phyloP scores from a whole-genome alignment of 2,113 vertebrate genomes.

The Pluvialis apricaria region DNA sequence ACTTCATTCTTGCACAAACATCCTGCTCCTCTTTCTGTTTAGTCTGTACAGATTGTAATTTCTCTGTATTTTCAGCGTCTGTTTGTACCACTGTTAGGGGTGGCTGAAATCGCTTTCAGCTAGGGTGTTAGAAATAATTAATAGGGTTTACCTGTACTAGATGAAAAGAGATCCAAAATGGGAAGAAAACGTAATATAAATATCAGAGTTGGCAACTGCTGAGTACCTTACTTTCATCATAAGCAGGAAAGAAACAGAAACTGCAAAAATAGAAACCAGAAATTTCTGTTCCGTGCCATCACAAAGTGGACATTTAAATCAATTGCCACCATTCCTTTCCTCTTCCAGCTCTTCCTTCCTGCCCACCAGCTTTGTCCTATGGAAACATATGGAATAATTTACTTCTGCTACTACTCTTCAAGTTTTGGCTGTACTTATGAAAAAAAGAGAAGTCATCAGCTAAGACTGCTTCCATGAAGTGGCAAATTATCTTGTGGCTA shows the following conservation, averaged over 20 bases:
- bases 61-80: neutral
- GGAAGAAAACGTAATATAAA: neutral
- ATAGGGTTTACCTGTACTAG: neutral
- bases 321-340: neutral
- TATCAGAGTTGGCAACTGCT: neutral
- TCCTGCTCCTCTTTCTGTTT: neutral
- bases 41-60: neutral
- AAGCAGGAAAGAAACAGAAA: neutral
- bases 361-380: neutral
- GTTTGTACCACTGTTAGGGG: neutral
- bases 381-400: neutral
- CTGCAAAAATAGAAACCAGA: neutral
- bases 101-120: neutral
- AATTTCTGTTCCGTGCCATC: neutral
- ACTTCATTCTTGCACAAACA: neutral
- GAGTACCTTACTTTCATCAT: neutral
- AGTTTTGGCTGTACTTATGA: neutral
- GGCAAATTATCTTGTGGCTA: neutral
- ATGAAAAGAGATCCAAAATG: neutral
- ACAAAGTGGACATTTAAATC: neutral
- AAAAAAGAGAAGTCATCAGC: neutral
- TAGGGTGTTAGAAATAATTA: neutral
- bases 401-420: neutral
- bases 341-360: neutral
- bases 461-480: constrained; percentile 23